Percentiles rank a stretch among this genome's conserved stretches.
phyloP scores from a whole-genome alignment of 2,113 vertebrate genomes.

The Phycodurus eques region DNA sequence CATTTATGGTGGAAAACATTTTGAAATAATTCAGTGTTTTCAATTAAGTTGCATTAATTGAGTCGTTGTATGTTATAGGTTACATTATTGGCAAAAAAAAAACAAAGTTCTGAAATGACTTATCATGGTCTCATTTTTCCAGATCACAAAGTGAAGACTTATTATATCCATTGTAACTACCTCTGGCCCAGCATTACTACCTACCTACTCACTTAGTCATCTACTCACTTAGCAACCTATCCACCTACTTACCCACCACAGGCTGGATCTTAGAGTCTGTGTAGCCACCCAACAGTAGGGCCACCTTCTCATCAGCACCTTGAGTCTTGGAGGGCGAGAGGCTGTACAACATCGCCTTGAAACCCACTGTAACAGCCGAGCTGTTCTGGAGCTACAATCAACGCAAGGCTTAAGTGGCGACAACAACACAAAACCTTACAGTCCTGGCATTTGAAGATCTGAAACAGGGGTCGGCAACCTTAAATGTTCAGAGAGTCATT shows the following conservation, averaged over 20 bases:
- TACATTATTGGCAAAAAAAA: too few species aligned
- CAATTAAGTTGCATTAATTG: too few species aligned
- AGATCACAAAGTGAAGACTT: too few species aligned
- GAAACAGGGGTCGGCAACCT: too few species aligned
- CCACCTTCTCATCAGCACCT: slow-evolving; percentile 57
- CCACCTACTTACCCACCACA: slow-evolving; percentile 74
- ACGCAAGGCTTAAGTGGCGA: neutral
- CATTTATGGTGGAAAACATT: too few species aligned
- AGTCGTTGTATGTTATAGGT: too few species aligned
- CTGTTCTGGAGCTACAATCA: slow-evolving; percentile 80
- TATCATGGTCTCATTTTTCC: too few species aligned
- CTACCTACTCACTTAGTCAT: neutral
- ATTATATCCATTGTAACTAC: too few species aligned
- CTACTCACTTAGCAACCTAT: neutral
- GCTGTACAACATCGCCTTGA: slow-evolving; percentile 75
- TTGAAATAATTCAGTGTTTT: too few species aligned
- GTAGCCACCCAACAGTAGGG: slow-evolving; percentile 51
- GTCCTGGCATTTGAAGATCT: neutral
- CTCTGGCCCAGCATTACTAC: neutral
- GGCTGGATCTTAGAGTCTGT: slow-evolving; percentile 26
- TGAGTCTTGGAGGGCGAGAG: slow-evolving; percentile 48
- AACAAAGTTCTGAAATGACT: too few species aligned
- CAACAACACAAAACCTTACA: neutral
- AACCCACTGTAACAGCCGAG: slow-evolving; percentile 72
- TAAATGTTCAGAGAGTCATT: too few species aligned